Conservation (phyloP, 2,797 vertebrate species). For the Muscicapa striata region DNA sequence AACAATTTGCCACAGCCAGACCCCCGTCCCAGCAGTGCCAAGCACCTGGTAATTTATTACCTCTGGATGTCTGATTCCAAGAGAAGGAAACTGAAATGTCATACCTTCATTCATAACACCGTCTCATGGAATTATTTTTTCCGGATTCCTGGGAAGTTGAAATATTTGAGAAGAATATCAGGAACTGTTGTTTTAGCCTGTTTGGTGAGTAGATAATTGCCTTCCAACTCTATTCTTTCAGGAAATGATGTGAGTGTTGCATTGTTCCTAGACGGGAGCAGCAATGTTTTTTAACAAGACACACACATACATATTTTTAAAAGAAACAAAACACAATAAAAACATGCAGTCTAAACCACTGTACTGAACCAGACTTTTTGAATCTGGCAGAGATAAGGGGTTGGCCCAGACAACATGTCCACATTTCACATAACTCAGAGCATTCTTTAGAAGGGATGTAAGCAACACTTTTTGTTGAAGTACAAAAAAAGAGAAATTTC, state of each 20-base stretch:
- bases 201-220: constrained; percentile 81
- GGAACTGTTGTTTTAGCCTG: constrained; percentile 83
- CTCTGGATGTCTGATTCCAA: constrained; percentile 63
- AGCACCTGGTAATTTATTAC: constrained; percentile 52
- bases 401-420: constrained; percentile 73
- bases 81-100: constrained; percentile 74
- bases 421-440: constrained; percentile 62
- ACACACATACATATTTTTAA: constrained; percentile 55
- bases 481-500: constrained; percentile 5
- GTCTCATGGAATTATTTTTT: constrained; percentile 84
- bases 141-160: constrained; percentile 85
- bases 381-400: constrained; percentile 74
- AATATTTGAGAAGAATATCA: constrained; percentile 85
- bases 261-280: constrained; percentile 76
- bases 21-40: not conserved
- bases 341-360: constrained; percentile 49
- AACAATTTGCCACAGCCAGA: constrained; percentile 49
- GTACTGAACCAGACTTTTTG: constrained; percentile 67
- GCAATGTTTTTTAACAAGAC: constrained; percentile 61
- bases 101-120: constrained; percentile 79
- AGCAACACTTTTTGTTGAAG: constrained; percentile 69
- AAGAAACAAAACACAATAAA: constrained; percentile 72
- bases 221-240: constrained; percentile 78
- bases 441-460: constrained; percentile 74
- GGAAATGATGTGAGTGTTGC: constrained; percentile 80